Base-by-base conservation (phyloP, 2,797 vertebrate species). In the Prionace glauca region DNA sequence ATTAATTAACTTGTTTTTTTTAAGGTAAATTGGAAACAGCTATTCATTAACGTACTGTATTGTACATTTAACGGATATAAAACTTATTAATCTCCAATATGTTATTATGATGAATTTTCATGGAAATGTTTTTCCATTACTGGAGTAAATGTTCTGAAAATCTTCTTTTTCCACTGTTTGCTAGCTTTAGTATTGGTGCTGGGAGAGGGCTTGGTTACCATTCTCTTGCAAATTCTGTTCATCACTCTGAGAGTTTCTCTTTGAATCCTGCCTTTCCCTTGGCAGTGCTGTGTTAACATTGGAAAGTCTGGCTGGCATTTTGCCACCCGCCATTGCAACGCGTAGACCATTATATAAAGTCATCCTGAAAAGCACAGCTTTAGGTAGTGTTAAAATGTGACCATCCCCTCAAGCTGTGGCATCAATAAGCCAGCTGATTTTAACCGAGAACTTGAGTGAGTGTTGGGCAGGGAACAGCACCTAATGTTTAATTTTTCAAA, bases 1-100 rank as follows among this genome's bases (percentile, higher is more conserved):
- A 95, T 95, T 94, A 94, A 74, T 94, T 95, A 77, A 77, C 93
- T 95, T 71, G 18, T 56, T 45, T 77, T 74, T 95, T 26, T 72
- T 69, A n/a, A 56, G 29, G 71, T 11, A 94, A 94, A 72, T 92
- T 67, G 65, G 32, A 92, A 56, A 69, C 36, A 69, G 90, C 62
- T 69, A 92, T 45, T 84, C 81, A 84, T 41, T 92, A 69, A 69
- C 24, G 65, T 41, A 32, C 26, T 93, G 91, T 14, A 93, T 65
- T 69, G 32, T 65, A 72, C 12, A 71, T 71, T 50, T 45, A 71
- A 45, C 14, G 16, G 41, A 41, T n/a, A 74, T 50, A 56, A 62
- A 94, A 72, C 41, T 20, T 95, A 77, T 95, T 95, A 95, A 95
- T 95, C 45, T 32, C 45, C 41, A 7, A 26, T 50, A 77, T 32